phyloP scores from a whole-genome alignment of 2,888 invertebrate genomes.

The Sialis fuliginosa region DNA sequence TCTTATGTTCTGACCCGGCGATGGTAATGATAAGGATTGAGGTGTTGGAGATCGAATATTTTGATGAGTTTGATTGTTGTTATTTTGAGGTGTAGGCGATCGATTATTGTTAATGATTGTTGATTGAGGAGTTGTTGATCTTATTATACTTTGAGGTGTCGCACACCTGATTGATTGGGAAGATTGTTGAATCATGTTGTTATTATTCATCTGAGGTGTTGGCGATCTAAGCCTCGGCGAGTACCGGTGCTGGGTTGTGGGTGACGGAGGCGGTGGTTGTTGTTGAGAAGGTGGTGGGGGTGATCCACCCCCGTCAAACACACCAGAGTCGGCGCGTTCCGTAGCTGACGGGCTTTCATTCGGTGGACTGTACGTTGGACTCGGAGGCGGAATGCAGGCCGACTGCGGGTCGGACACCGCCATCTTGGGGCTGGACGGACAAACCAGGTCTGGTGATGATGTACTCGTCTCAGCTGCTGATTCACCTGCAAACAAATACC shows the following conservation, averaged over 20 bases:
- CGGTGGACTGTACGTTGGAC: slow-evolving; percentile 8
- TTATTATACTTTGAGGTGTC: no score
- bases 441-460: slow-evolving; percentile 73
- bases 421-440: slow-evolving; percentile 69
- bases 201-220: not conserved
- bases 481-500: slow-evolving; percentile 44
- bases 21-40: no score
- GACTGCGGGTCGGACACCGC: slow-evolving; percentile 20
- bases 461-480: slow-evolving; percentile 87
- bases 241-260: slow-evolving; percentile 33
- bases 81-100: no score
- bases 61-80: no score
- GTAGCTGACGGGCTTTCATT: slow-evolving; percentile 20
- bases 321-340: slow-evolving; percentile 32
- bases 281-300: slow-evolving; percentile 26
- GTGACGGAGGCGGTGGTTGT: slow-evolving; percentile 29
- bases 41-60: no score
- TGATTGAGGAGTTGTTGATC: no score
- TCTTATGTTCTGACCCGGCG: no score
- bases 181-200: no score
- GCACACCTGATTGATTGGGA: no score
- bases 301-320: slow-evolving; percentile 32
- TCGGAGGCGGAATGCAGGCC: not conserved
- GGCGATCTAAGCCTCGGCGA: slow-evolving; percentile 23
- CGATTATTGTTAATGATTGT: no score